Conservation (phyloP, 2,797 vertebrate species). For the Enteromius anoplus region DNA sequence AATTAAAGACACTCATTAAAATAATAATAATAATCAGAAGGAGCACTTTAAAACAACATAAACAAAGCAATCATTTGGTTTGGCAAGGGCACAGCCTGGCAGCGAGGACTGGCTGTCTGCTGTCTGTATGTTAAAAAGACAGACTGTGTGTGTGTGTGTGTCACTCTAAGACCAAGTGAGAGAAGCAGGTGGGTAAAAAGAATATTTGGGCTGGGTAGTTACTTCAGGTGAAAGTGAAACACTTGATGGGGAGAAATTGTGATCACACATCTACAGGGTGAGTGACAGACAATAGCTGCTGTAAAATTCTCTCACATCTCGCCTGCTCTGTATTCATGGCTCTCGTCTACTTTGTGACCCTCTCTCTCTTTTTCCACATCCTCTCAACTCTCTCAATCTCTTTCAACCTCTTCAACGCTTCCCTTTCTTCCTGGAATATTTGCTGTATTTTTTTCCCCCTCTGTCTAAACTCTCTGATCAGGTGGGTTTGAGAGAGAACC, state of each 20-base stretch:
- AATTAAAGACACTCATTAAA: background rate
- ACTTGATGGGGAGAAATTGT: conserved; percentile 75
- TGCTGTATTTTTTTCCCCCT: conserved; percentile 70
- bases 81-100: conserved; percentile 75
- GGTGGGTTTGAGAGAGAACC: conserved; percentile 65
- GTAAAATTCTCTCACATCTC: conserved; percentile 84
- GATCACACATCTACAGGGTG: conserved; percentile 80
- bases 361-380: conserved; percentile 33
- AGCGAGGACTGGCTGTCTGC: conserved; percentile 37
- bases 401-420: conserved; percentile 38
- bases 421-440: conserved; percentile 70
- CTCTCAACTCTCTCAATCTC: conserved; percentile 54
- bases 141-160: conserved; percentile 33
- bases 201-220: conserved; percentile 58
- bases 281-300: conserved; percentile 85
- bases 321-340: conserved; percentile 82
- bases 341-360: conserved; percentile 74
- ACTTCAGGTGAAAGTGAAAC: conserved; percentile 68
- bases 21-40: background rate
- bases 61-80: conserved; percentile 76
- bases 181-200: conserved; percentile 44
- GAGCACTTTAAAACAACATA: conserved; percentile 62
- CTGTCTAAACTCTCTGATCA: conserved; percentile 75
- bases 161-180: conserved; percentile 45
- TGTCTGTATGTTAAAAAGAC: conserved; percentile 40